Conservation (phyloP, 2,888 invertebrate species). For the Orthosia gracilis region DNA sequence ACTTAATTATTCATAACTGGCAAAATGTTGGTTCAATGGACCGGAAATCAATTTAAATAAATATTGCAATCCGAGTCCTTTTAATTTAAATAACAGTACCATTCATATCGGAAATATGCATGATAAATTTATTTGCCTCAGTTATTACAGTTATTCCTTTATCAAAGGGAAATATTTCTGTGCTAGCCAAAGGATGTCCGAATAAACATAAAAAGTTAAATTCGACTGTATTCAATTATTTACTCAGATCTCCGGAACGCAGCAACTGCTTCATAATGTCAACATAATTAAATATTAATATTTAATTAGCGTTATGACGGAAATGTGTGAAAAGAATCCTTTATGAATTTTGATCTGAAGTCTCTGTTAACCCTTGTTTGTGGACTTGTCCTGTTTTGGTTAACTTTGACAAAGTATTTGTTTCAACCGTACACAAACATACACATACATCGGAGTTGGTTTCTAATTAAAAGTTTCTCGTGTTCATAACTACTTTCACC, state of each 20-base stretch:
- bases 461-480: neutral
- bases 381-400: too few species aligned
- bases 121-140: constrained; percentile 14
- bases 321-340: neutral
- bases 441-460: neutral
- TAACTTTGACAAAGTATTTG: neutral
- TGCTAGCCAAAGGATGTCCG: constrained; percentile 8
- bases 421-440: too few species aligned
- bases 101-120: constrained; percentile 13
- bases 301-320: constrained; percentile 6
- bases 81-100: constrained; percentile 6
- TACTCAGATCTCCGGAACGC: neutral
- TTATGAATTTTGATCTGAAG: neutral
- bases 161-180: constrained; percentile 20
- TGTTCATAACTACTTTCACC: neutral
- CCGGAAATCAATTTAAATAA: neutral
- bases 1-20: too few species aligned
- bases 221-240: constrained; percentile 14
- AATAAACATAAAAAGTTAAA: constrained; percentile 11
- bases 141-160: constrained; percentile 9
- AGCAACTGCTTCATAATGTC: constrained; percentile 5
- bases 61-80: neutral
- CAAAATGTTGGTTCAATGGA: neutral
- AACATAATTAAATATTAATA: constrained; percentile 32
- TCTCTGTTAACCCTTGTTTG: neutral